These are phyloP conservation scores for Ormia ochracea DNA, from an alignment of 2,888 invertebrate species.

Conservation along the genomic window DNA sequence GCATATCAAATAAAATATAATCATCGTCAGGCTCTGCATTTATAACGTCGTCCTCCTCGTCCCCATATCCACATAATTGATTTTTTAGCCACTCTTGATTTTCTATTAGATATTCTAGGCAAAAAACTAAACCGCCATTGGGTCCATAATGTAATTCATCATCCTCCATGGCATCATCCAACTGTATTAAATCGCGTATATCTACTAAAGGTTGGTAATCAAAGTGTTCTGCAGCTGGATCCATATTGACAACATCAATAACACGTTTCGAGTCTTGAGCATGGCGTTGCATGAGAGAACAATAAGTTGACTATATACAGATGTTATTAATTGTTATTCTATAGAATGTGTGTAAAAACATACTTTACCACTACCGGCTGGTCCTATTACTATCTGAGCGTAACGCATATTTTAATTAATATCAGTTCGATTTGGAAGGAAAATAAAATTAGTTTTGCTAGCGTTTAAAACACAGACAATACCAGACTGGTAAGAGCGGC, in stretches of 20 bases:
- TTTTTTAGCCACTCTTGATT: constrained; percentile 95
- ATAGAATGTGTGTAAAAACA: constrained; percentile 57
- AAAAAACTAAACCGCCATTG: constrained; percentile 96
- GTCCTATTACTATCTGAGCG: constrained; percentile 96
- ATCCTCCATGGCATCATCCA: constrained; percentile 98
- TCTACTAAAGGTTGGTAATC: constrained; percentile 92
- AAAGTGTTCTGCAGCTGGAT: constrained; percentile 98
- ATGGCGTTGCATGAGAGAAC: constrained; percentile 91
- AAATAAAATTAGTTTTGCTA: too few relatives aligned
- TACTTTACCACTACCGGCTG: constrained; percentile 98
- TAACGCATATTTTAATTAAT: constrained; percentile 87
- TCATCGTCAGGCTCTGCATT: constrained; percentile 92
- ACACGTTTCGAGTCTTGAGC: constrained; percentile 85
- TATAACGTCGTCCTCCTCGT: constrained; percentile 67
- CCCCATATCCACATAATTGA: constrained; percentile 81
- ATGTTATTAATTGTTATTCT: not conserved
- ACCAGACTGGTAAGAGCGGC: too few relatives aligned
- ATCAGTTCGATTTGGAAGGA: too few relatives aligned
- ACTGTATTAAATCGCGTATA: constrained; percentile 91
- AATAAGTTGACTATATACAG: constrained; percentile 89
- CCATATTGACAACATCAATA: constrained; percentile 94
- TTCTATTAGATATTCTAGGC: constrained; percentile 94
- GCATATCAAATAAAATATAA: constrained; percentile 98
- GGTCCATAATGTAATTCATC: constrained; percentile 95
- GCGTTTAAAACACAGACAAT: too few relatives aligned